Conservation (phyloP, 2,888 invertebrate genomes). For the Pseudanteris insignis region DNA sequence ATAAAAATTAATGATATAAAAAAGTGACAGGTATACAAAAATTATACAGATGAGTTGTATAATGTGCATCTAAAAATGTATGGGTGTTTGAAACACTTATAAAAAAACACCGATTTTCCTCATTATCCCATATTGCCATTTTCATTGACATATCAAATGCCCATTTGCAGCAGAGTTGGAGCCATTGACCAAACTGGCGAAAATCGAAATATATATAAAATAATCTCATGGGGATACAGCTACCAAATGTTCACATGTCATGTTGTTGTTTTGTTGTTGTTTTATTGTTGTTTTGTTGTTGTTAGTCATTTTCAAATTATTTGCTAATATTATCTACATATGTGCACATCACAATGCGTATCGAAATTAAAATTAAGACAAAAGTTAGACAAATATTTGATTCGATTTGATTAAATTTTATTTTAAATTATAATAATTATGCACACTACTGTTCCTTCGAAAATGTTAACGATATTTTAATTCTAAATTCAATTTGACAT, state of each 20-base stretch:
- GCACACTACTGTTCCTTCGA: too few species aligned
- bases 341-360: conserved; percentile 19
- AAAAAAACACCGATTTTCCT: conserved; percentile 37
- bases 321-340: conserved; percentile 29
- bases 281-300: conserved; percentile 3
- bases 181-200: conserved; percentile 4
- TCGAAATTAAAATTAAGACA: too few species aligned
- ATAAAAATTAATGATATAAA: background rate
- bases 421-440: too few species aligned
- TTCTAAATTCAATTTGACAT: too few species aligned
- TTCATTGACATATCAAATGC: conserved; percentile 18
- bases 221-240: conserved; percentile 15
- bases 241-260: too few species aligned
- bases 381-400: too few species aligned
- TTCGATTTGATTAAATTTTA: too few species aligned
- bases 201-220: conserved; percentile 1
- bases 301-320: conserved; percentile 30
- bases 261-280: too few species aligned
- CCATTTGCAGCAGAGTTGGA: conserved; percentile 32
- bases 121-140: too few species aligned
- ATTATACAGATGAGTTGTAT: conserved; percentile 2
- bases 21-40: conserved; percentile 4
- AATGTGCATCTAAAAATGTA: conserved; percentile 15
- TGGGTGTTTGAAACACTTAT: conserved; percentile 29
- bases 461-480: too few species aligned